Percentiles rank a stretch among this genome's conserved stretches.
Evolutionary conservation across 2,113 vertebrate species (phyloP).

Genomic region (Argyrosomus japonicus): DNA sequence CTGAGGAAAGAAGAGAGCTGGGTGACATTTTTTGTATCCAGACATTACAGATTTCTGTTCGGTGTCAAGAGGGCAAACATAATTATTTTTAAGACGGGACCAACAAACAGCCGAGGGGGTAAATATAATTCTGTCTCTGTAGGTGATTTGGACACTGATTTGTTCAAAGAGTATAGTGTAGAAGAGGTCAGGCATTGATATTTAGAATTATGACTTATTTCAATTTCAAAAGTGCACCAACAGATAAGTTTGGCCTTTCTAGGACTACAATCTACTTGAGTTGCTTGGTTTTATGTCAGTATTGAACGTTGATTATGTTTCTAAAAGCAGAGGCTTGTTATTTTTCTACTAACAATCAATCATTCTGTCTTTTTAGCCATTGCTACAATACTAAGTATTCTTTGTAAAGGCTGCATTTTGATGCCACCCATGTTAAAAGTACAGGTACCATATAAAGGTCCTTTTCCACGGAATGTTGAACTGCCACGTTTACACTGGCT

Average conservation of each 20-base stretch:
- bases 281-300: neutral
- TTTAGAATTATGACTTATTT: neutral
- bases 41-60: neutral
- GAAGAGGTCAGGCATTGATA: neutral
- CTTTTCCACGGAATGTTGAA: too few relatives aligned
- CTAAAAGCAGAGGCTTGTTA: neutral
- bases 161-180: neutral
- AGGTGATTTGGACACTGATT: neutral
- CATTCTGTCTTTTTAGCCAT: neutral
- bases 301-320: neutral
- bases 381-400: neutral
- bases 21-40: neutral
- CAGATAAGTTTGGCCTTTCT: constrained; percentile 1
- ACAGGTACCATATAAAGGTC: too few relatives aligned
- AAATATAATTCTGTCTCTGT: neutral
- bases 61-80: neutral
- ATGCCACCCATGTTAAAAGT: too few relatives aligned
- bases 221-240: neutral
- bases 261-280: neutral
- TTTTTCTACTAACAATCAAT: neutral
- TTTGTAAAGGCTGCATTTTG: neutral
- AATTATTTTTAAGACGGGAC: neutral
- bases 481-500: too few relatives aligned
- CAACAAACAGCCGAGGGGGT: neutral
- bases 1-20: neutral